Evolutionary conservation across 2,797 vertebrate species (phyloP), one percentile per base, ranked within the genome.

Genomic region (Balearica regulorum): DNA sequence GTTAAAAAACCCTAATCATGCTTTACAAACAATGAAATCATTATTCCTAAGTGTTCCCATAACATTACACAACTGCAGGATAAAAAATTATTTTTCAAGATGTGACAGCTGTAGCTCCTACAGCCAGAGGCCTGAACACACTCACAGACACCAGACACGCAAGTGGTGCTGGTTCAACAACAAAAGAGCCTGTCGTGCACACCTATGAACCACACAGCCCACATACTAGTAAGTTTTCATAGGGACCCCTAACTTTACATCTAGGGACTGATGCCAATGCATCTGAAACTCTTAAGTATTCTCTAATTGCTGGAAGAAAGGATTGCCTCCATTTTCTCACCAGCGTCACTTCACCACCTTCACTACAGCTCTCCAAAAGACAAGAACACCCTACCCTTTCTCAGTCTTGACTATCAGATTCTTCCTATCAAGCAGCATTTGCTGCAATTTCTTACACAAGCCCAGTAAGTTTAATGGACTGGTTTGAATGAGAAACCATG

Each of bases 211-310:
- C 31, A 17, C 0, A 3, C 20, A 80, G 65, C 21, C 26, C 57
- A 60, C 9, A 5, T 0, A 15, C 13, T 3, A 18, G 0, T 6
- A 31, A 5, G 12, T 29, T 62, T 77, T 43, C 76, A 44, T 1
- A 10, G 35, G 33, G 20, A 39, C 16, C n/a, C 18, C 37, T 18
- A 49, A 43, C 26, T 75, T 24, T 64, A 43, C 2, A 66, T 19
- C 20, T 0, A n/a, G n/a, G n/a, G n/a, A n/a, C n/a, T n/a, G n/a
- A n/a, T n/a, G n/a, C n/a, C n/a, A n/a, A n/a, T 64, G 43, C 2
- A 66, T 19, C 20, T 0, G 0, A 66, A 73, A 39, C 19, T 62
- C 51, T 44, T 7, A 33, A 49, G 15, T 44, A 43, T 11, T 46
- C 48, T 68, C 51, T 41, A 66, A 54, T 4, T 70, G 29, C 58